Conservation (phyloP, 1,140 invertebrate genomes). For the Heliothis subflexa region DNA sequence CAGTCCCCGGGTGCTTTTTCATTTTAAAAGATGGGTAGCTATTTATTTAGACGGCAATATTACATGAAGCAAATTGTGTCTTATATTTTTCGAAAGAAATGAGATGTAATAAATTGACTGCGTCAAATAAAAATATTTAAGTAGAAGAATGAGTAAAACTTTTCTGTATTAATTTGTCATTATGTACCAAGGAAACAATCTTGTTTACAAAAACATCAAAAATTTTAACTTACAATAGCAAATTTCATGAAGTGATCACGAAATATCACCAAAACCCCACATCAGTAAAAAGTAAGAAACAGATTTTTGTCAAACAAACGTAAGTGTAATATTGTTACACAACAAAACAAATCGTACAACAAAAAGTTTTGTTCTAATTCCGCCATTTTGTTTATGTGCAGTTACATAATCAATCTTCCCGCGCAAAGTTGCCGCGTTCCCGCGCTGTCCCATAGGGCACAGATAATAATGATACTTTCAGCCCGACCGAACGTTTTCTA, state of each 20-base stretch:
- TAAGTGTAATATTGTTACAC: background rate
- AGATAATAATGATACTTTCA: constrained; percentile 53
- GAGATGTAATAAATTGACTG: constrained; percentile 2
- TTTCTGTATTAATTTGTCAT: too few relatives aligned
- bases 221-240: too few relatives aligned
- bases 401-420: constrained; percentile 36
- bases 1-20: constrained; percentile 19
- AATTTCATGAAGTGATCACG: too few relatives aligned
- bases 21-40: constrained; percentile 38
- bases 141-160: too few relatives aligned
- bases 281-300: background rate
- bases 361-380: constrained; percentile 15
- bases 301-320: background rate
- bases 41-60: constrained; percentile 27
- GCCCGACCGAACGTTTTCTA: constrained; percentile 14
- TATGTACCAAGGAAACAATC: too few relatives aligned
- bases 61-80: constrained; percentile 11
- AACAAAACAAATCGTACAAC: constrained; percentile 3
- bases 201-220: too few relatives aligned
- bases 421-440: background rate
- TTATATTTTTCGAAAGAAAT: background rate
- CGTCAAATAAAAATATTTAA: constrained; percentile 1
- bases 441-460: constrained; percentile 23
- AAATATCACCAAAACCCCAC: too few relatives aligned
- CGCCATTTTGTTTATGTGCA: constrained; percentile 26